phyloP scores from a whole-genome alignment of 2,888 invertebrate genomes.

The Cabera pusaria region DNA sequence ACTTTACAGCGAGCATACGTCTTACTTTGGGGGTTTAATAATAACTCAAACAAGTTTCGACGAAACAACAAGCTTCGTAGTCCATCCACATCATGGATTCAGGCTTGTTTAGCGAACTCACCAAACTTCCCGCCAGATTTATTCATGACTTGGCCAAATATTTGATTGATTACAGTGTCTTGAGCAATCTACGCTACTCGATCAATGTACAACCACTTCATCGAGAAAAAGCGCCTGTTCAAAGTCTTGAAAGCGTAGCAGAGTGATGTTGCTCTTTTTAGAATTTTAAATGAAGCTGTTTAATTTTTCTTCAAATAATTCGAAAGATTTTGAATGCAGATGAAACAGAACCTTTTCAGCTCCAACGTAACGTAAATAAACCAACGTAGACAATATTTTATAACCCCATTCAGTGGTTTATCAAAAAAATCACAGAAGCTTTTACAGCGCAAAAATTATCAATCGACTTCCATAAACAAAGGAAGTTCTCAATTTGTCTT shows the following conservation, averaged over 20 bases:
- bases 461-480: no score
- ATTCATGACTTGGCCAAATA: constrained; percentile 76
- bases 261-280: constrained; percentile 58
- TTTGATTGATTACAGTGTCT: constrained; percentile 78
- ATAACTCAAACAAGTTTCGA: constrained; percentile 18
- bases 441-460: no score
- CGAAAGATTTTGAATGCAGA: constrained; percentile 9
- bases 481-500: no score
- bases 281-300: constrained; percentile 21
- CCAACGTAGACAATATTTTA: constrained; percentile 10
- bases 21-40: constrained; percentile 21
- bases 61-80: constrained; percentile 15
- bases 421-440: no score
- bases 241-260: constrained; percentile 53
- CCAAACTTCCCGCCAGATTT: constrained; percentile 56
- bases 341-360: constrained; percentile 7
- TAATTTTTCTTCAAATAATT: constrained; percentile 11
- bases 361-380: no score
- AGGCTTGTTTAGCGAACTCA: constrained; percentile 28
- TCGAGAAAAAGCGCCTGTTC: constrained; percentile 69
- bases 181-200: constrained; percentile 62
- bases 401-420: constrained; percentile 17
- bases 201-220: constrained; percentile 76
- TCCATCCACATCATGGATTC: constrained; percentile 17
- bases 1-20: no score